A percentile compares a stretch with the other conserved stretches of the same genome.
Conservation (phyloP, 1,140 invertebrate species). For the Apis laboriosa region DNA sequence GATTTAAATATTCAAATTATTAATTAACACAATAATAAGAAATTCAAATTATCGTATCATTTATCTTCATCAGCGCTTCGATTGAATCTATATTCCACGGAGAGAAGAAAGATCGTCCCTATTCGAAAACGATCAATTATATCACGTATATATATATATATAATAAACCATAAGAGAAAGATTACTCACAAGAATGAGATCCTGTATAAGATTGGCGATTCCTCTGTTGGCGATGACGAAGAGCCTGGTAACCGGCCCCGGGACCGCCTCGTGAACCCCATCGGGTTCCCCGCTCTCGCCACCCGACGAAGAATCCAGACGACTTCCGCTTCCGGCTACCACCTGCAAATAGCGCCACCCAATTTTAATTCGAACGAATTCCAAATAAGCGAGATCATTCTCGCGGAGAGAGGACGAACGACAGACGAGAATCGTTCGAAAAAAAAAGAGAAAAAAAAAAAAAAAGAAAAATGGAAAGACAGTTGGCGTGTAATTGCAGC, state of each 20-base stretch:
- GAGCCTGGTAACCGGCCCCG: constrained; percentile 91
- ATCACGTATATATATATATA: no score
- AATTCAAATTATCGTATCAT: no score
- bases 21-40: no score
- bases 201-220: constrained; percentile 91
- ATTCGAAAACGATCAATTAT: no score
- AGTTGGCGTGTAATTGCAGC: constrained; percentile 59
- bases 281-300: constrained; percentile 82
- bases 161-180: not conserved
- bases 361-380: not conserved
- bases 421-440: constrained; percentile 8
- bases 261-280: constrained; percentile 88
- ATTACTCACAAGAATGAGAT: constrained; percentile 89
- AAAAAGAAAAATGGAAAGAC: constrained; percentile 43
- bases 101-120: no score
- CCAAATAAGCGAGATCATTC: not conserved
- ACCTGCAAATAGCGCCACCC: constrained; percentile 82
- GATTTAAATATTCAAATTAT: no score
- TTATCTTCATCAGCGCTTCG: no score
- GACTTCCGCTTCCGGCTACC: constrained; percentile 85
- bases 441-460: no score
- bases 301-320: constrained; percentile 81
- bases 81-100: no score
- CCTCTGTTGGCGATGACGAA: constrained; percentile 92
- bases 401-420: constrained; percentile 4